phyloP scores from a whole-genome alignment of 2,888 invertebrate genomes.

The Thera obeliscata region DNA sequence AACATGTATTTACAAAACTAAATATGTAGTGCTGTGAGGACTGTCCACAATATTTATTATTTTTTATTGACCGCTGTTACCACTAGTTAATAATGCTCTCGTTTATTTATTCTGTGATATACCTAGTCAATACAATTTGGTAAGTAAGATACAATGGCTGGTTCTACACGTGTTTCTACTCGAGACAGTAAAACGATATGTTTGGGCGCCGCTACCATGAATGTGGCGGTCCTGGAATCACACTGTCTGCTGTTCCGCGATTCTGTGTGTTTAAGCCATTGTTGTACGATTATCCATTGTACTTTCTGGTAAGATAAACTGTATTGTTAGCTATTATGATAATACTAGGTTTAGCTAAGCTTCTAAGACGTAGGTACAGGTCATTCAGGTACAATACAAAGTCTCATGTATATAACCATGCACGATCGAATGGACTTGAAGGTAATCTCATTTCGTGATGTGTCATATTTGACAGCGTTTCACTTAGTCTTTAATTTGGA shows the following conservation, averaged over 20 bases:
- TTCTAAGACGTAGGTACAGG: too few relatives aligned
- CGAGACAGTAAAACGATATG: constrained; percentile 55
- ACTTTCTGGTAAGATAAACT: background rate
- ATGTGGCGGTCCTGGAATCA: constrained; percentile 53
- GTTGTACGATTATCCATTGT: constrained; percentile 3
- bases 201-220: constrained; percentile 54
- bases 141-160: background rate
- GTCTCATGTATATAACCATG: too few relatives aligned
- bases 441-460: too few relatives aligned
- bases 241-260: constrained; percentile 40
- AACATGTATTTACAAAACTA: too few relatives aligned
- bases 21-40: too few relatives aligned
- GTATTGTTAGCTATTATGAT: background rate
- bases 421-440: too few relatives aligned
- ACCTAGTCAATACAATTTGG: constrained; percentile 4
- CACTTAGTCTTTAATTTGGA: too few relatives aligned
- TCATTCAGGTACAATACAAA: too few relatives aligned
- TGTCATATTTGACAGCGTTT: too few relatives aligned
- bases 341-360: background rate
- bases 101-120: background rate
- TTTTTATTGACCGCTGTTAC: too few relatives aligned
- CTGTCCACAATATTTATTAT: too few relatives aligned
- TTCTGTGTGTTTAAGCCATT: constrained; percentile 27
- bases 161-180: constrained; percentile 30
- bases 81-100: too few relatives aligned